Evolutionary conservation across 2,888 invertebrate genomes (phyloP).

Genomic region (Epiblema foenella): DNA sequence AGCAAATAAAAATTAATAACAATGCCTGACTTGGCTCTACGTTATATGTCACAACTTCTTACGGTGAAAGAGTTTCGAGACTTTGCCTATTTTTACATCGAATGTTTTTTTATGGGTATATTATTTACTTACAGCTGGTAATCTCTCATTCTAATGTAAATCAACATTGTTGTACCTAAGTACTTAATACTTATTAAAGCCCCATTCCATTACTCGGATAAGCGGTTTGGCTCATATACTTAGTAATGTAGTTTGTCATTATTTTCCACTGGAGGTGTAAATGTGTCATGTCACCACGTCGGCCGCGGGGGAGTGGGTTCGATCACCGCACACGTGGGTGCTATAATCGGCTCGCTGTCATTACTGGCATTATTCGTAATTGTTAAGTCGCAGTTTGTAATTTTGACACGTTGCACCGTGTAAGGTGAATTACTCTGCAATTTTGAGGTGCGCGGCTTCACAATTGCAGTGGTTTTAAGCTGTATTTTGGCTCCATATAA

Average conservation of each 20-base stretch:
- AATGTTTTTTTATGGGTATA: too few species aligned
- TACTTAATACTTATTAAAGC: too few species aligned
- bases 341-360: constrained; percentile 28
- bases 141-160: too few species aligned
- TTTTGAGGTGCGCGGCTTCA: neutral
- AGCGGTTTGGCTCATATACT: constrained; percentile 18
- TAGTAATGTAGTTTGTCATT: constrained; percentile 35
- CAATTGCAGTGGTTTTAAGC: neutral
- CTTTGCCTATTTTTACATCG: too few species aligned
- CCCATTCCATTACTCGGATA: neutral
- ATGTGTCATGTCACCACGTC: constrained; percentile 35
- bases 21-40: too few species aligned
- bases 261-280: constrained; percentile 28
- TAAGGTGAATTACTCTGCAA: constrained; percentile 15
- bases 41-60: too few species aligned
- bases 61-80: too few species aligned
- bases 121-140: too few species aligned
- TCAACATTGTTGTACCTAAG: too few species aligned
- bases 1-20: too few species aligned
- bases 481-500: neutral
- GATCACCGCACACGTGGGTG: constrained; percentile 52
- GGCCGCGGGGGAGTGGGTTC: constrained; percentile 60
- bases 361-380: constrained; percentile 45
- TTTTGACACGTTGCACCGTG: constrained; percentile 26
- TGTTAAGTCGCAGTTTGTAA: constrained; percentile 53